Percentiles rank a stretch among this genome's conserved stretches.
Evolutionary conservation across 1,140 invertebrate genomes (phyloP).

Genomic region (Penaeus indicus): DNA sequence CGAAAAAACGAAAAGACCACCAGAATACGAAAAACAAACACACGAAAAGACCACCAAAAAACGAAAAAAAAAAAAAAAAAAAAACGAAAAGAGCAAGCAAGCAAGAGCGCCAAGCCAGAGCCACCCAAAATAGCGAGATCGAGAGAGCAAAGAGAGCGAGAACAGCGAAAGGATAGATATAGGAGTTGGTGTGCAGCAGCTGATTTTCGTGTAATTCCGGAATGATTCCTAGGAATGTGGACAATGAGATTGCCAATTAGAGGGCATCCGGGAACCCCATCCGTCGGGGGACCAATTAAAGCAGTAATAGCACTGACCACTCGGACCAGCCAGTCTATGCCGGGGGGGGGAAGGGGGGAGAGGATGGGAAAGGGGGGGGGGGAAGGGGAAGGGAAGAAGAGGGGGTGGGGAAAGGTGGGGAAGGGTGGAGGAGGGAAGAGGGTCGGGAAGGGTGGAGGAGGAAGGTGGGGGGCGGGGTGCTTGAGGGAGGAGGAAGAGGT

Average conservation of each 20-base stretch:
- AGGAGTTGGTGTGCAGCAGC: slow-evolving; percentile 34
- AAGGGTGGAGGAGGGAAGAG: too few relatives aligned
- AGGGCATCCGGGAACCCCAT: slow-evolving; percentile 58
- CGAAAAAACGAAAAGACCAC: too few relatives aligned
- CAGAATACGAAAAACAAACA: not conserved
- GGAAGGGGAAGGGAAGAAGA: too few relatives aligned
- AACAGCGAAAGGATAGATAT: not conserved
- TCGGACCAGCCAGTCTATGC: not conserved
- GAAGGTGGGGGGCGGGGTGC: too few relatives aligned
- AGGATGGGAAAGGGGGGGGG: too few relatives aligned
- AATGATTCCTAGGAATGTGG: slow-evolving; percentile 64
- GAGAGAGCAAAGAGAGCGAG: not conserved
- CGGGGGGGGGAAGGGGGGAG: too few relatives aligned
- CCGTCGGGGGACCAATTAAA: slow-evolving; percentile 63
- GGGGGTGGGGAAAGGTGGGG: too few relatives aligned
- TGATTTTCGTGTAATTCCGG: slow-evolving; percentile 62
- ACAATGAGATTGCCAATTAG: slow-evolving; percentile 64
- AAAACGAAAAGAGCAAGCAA: too few relatives aligned
- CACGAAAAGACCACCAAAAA: not conserved
- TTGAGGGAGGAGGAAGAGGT: too few relatives aligned
- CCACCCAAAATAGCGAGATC: too few relatives aligned
- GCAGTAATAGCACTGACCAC: slow-evolving; percentile 60
- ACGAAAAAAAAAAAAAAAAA: too few relatives aligned
- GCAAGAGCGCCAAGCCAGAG: not conserved
- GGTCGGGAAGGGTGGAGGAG: too few relatives aligned